phyloP scores from a whole-genome alignment of 2,888 invertebrate species.

The Habrosyne pyritoides region DNA sequence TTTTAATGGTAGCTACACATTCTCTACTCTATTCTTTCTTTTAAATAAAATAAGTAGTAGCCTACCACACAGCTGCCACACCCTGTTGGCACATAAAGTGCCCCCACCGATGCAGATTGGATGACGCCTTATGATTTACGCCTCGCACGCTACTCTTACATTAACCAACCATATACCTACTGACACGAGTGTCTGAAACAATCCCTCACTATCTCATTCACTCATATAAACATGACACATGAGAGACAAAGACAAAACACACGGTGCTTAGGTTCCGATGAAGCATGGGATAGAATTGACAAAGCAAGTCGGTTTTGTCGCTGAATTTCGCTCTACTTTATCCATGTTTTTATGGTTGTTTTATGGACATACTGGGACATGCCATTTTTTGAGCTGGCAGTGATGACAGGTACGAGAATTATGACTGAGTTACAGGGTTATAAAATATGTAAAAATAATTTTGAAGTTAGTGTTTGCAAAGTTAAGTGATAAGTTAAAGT shows the following conservation, averaged over 20 bases:
- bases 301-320: neutral
- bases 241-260: neutral
- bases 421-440: neutral
- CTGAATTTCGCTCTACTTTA: neutral
- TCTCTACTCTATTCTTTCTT: neutral
- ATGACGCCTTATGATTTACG: constrained; percentile 50
- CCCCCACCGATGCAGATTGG: constrained; percentile 46
- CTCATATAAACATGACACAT: neutral
- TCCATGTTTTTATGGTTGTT: constrained; percentile 4
- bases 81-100: constrained; percentile 36
- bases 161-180: constrained; percentile 13
- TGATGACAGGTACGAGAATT: neutral
- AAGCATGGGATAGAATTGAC: neutral
- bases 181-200: constrained; percentile 5
- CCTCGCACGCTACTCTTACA: constrained; percentile 25
- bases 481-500: too few species aligned
- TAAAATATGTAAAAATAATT: neutral
- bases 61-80: constrained; percentile 20
- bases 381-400: constrained; percentile 1
- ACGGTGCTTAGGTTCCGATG: neutral
- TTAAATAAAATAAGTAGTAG: constrained; percentile 14
- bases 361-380: neutral
- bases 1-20: too few species aligned
- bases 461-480: too few species aligned
- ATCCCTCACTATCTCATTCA: constrained; percentile 1